phyloP scores from a whole-genome alignment of 2,888 invertebrate genomes.

The Folsomia candida region DNA sequence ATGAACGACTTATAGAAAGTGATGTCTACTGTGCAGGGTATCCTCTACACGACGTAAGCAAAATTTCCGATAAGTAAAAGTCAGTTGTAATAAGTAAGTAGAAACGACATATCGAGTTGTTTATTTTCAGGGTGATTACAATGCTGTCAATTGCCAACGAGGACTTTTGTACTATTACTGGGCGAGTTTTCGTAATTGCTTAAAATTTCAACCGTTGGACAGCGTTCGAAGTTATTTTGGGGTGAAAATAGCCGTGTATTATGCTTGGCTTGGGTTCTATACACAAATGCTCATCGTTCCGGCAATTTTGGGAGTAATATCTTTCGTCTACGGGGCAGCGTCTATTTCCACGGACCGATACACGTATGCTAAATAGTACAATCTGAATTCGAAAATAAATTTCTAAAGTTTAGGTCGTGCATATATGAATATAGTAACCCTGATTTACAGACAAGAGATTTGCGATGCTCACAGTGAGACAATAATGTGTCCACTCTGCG shows the following conservation, averaged over 20 bases:
- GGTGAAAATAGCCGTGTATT: constrained; percentile 82
- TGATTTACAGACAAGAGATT: too few relatives aligned
- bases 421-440: too few relatives aligned
- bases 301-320: constrained; percentile 72
- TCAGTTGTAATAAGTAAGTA: too few relatives aligned
- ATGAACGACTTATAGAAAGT: constrained; percentile 70
- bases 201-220: constrained; percentile 82
- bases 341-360: constrained; percentile 65
- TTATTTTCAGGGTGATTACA: constrained; percentile 20
- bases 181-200: constrained; percentile 73
- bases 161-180: constrained; percentile 74
- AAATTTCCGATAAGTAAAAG: too few relatives aligned
- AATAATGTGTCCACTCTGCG: constrained; percentile 82
- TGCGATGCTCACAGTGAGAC: too few relatives aligned
- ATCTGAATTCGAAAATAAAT: too few relatives aligned
- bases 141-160: constrained; percentile 61
- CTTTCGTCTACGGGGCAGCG: constrained; percentile 72
- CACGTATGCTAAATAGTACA: constrained; percentile 60
- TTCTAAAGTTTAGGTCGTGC: too few relatives aligned
- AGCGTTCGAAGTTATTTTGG: constrained; percentile 87
- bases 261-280: constrained; percentile 92
- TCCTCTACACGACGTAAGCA: constrained; percentile 79
- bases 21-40: constrained; percentile 75
- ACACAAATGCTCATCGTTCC: constrained; percentile 86
- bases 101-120: too few relatives aligned